A percentile compares a stretch with the other conserved stretches of the same genome.
These are phyloP conservation scores for Drosophila ironensis DNA, from an alignment of 1,140 invertebrate species.

Conservation along the genomic window DNA sequence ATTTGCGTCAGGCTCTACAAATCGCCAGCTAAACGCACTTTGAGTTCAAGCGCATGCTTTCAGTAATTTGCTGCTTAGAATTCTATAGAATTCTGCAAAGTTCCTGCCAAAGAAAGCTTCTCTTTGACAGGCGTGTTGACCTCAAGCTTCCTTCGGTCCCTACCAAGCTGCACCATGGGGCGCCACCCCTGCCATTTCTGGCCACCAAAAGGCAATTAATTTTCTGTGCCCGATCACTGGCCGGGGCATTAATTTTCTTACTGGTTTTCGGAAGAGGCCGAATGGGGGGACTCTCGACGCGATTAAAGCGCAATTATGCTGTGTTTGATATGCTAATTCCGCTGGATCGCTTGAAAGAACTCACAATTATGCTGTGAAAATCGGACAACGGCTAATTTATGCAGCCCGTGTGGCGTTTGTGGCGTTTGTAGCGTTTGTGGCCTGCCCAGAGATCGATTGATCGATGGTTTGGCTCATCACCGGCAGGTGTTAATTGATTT, in stretches of 20 bases:
- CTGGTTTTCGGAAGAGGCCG: slow-evolving; percentile 31
- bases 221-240: slow-evolving; percentile 12
- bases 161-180: slow-evolving; percentile 12
- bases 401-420: slow-evolving; percentile 54
- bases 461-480: slow-evolving; percentile 49
- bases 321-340: slow-evolving; percentile 77
- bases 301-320: slow-evolving; percentile 78
- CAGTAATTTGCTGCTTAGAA: too few species aligned
- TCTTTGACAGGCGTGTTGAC: slow-evolving; percentile 5
- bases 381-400: slow-evolving; percentile 54
- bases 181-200: neutral
- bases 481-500: slow-evolving; percentile 78
- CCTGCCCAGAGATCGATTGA: slow-evolving; percentile 30
- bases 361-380: slow-evolving; percentile 40
- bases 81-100: too few species aligned
- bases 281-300: slow-evolving; percentile 16
- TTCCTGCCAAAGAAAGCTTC: too few species aligned
- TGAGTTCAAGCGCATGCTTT: too few species aligned
- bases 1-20: neutral
- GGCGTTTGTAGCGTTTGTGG: too few species aligned
- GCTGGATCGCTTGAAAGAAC: slow-evolving; percentile 56
- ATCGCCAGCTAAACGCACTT: neutral
- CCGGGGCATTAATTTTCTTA: slow-evolving; percentile 23
- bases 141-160: slow-evolving; percentile 25
- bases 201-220: slow-evolving; percentile 16